phyloP scores from a whole-genome alignment of 1,140 invertebrate species.

The Apis cerana region DNA sequence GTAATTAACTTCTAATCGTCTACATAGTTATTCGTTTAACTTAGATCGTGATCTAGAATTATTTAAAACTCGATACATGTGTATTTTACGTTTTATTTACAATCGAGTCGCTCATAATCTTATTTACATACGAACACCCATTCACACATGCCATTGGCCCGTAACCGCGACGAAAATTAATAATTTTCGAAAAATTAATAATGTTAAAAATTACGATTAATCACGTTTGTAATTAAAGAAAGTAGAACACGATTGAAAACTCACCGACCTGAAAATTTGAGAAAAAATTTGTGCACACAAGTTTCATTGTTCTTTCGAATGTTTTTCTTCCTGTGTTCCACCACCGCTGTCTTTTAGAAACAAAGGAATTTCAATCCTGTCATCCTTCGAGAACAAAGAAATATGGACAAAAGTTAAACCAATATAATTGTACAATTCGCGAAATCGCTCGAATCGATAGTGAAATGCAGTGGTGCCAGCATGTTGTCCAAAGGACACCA shows the following conservation, averaged over 20 bases:
- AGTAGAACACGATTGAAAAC: not conserved
- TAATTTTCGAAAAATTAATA: not conserved
- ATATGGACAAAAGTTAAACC: not conserved
- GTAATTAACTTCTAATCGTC: conserved; percentile 55
- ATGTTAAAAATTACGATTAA: not conserved
- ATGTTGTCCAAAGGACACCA: not conserved
- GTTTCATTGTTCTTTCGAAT: not conserved
- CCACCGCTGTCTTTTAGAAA: no score
- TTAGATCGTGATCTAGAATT: conserved; percentile 61
- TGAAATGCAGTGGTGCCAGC: not conserved
- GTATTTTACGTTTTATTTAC: conserved; percentile 51
- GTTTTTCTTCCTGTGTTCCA: no score
- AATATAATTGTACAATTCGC: not conserved
- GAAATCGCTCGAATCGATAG: not conserved
- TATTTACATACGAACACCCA: conserved; percentile 32
- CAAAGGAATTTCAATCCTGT: no score
- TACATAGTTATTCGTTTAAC: conserved; percentile 54
- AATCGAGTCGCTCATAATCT: conserved; percentile 45
- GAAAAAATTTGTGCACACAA: not conserved
- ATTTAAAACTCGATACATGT: conserved; percentile 55
- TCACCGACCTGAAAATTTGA: not conserved
- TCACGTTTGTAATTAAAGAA: no score
- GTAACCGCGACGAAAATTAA: not conserved
- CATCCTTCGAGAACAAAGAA: not conserved
- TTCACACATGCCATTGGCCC: not conserved